phyloP scores from a whole-genome alignment of 2,113 vertebrate species.

The Pseudorectes ferrugineus region DNA sequence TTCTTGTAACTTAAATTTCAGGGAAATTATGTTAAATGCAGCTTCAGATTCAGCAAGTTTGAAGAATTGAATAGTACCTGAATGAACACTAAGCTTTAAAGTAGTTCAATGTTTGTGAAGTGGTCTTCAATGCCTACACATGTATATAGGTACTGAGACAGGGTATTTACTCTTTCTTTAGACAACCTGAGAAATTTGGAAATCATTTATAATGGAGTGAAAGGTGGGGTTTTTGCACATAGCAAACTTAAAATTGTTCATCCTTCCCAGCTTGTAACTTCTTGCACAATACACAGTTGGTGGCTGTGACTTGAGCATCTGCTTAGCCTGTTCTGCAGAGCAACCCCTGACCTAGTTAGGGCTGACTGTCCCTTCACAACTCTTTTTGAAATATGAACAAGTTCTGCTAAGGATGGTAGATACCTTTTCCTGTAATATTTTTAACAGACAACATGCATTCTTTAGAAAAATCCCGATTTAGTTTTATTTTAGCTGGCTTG shows the following conservation, averaged over 20 bases:
- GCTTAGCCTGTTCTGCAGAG: neutral
- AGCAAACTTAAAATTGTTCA: neutral
- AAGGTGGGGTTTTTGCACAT: neutral
- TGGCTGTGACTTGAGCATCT: neutral
- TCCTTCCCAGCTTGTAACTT: neutral
- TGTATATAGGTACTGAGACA: neutral
- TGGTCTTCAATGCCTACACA: neutral
- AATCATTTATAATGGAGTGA: neutral
- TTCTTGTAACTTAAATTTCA: neutral
- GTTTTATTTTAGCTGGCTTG: neutral
- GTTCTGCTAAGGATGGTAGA: neutral
- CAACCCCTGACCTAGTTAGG: neutral
- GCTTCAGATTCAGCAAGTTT: neutral
- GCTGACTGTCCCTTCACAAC: neutral
- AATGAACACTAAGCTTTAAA: constrained; percentile 11
- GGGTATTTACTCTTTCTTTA: neutral
- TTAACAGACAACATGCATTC: neutral
- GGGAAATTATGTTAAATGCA: neutral
- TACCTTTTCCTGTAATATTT: neutral
- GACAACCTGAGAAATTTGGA: neutral
- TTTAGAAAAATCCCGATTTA: neutral
- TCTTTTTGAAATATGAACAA: neutral
- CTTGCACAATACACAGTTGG: neutral
- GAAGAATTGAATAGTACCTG: neutral
- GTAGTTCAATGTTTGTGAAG: neutral